These are phyloP conservation scores for Alethe castanea DNA, from an alignment of 2,113 vertebrate genomes.

Conservation along the genomic window DNA sequence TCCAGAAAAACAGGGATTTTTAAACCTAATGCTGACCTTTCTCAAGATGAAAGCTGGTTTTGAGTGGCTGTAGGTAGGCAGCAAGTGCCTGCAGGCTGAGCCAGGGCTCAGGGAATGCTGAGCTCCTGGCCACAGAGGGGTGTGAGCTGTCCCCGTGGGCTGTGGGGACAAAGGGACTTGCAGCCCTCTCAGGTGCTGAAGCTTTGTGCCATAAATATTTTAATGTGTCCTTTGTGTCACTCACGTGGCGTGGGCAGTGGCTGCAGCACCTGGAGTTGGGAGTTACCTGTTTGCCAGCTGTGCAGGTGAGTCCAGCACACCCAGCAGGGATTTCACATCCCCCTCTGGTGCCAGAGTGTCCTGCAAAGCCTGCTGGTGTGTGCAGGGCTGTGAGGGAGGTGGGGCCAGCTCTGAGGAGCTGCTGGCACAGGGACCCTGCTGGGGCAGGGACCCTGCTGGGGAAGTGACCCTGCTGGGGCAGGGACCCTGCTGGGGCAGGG, in stretches of 20 bases:
- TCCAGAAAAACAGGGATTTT: neutral
- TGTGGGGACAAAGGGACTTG: neutral
- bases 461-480: no score
- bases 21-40: neutral
- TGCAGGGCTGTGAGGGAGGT: neutral
- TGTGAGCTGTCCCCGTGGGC: accelerated
- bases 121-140: accelerated
- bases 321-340: neutral
- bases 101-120: neutral
- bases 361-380: neutral
- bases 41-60: neutral
- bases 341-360: neutral
- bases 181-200: neutral
- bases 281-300: neutral
- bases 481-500: no score
- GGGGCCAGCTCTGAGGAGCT: accelerated
- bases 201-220: conserved; percentile 14
- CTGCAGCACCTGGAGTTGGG: neutral
- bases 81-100: neutral
- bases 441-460: no score
- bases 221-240: neutral
- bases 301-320: no score
- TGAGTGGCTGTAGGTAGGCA: neutral
- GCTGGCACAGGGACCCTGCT: neutral
- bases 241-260: accelerated